Evolutionary conservation across 2,113 vertebrate genomes (phyloP).

Genomic region (Pungitius pungitius): DNA sequence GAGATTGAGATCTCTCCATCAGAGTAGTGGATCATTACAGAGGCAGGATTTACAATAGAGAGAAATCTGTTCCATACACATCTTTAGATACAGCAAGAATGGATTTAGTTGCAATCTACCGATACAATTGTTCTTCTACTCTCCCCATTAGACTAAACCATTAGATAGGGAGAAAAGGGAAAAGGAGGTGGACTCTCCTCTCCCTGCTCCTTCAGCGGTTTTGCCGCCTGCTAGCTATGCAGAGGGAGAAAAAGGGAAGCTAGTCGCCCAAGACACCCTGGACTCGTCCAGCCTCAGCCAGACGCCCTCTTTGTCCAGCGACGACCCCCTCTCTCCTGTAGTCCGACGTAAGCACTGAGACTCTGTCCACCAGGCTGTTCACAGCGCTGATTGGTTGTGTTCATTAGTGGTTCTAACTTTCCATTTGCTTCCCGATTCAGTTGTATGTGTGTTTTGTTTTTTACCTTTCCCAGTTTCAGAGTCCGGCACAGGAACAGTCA

Average conservation of each 20-base stretch:
- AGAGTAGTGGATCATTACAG: background rate
- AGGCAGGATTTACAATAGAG: background rate
- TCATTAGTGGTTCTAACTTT: background rate
- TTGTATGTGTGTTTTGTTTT: background rate
- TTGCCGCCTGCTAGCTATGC: conserved; percentile 23
- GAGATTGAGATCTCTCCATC: background rate
- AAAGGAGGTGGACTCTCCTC: conserved; percentile 53
- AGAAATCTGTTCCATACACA: background rate
- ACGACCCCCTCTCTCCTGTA: conserved; percentile 78
- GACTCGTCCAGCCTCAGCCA: conserved; percentile 78
- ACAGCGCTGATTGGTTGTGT: background rate
- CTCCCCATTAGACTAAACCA: conserved; percentile 52
- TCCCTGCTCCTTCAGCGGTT: conserved; percentile 36
- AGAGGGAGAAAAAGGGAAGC: conserved; percentile 60
- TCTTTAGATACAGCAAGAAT: background rate
- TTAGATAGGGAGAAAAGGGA: conserved; percentile 52
- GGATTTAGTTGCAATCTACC: background rate
- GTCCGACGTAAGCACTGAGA: conserved; percentile 62
- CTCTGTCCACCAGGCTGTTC: background rate
- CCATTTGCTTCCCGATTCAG: background rate
- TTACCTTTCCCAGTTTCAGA: conserved; percentile 49
- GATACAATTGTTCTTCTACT: background rate
- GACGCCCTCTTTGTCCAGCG: conserved; percentile 77
- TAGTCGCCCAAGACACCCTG: conserved; percentile 77
- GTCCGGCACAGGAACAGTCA: conserved; percentile 64